Evolutionary conservation across 2,797 vertebrate species (phyloP), one percentile per base, ranked within the genome.

Genomic region (Austrolebias charrua): DNA sequence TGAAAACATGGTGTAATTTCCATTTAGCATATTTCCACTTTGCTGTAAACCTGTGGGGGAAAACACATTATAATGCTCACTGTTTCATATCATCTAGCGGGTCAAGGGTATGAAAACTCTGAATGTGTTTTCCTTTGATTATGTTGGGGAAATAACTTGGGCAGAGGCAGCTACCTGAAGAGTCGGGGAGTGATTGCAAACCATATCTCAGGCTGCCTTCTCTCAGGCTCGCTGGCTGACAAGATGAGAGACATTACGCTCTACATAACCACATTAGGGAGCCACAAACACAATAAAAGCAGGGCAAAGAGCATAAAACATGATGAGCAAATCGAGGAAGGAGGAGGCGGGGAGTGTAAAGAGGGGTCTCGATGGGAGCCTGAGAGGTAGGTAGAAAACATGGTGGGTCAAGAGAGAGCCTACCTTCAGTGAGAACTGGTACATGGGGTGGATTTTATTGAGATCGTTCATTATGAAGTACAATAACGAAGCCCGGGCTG

Each of bases 341-440:
- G 75, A 66, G 63, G 54, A 31, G 50, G 70, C 43, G 53, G 73
- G 42, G 69, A 54, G 72, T 46, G 75, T 78, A 78, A 86, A 80
- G 79, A 74, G 65, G 69, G 66, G 69, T 78, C 79, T 85, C 79
- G 24, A 53, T 43, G 71, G 77, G 73, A 75, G 69, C 69, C 69
- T 11, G 16, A 3, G 75, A 76, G 72, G 63, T 50, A 11, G 57
- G 45, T 56, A 59, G 78, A 74, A 74, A 75, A 75, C 71, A 71
- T 20, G 71, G 72, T 42, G 66, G 75, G 79, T 86, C 81, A 86
- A 81, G 52, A 80, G 79, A 72, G 55, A 57, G 60, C 14, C 14
- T 81, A 98, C 97, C 97, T 98, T 97, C 66, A 98, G 93, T 75
- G 96, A 98, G 91, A 98, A 99, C 93, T 96, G 95, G 91, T 98